phyloP scores from a whole-genome alignment of 2,797 vertebrate genomes.

The Percopsis omiscomaycus region DNA sequence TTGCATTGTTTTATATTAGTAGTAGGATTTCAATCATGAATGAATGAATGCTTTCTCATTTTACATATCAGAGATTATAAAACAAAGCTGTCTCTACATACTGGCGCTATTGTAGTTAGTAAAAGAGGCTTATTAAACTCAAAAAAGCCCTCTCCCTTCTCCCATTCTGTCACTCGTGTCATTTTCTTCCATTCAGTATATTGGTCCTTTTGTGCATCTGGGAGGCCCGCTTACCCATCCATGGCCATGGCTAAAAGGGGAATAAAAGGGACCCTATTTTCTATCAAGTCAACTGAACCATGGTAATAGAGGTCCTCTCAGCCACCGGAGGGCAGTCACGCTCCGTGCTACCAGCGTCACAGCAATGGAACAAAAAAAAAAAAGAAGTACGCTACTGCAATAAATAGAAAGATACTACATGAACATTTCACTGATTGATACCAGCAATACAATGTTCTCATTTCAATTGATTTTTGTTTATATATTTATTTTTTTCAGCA shows the following conservation, averaged over 20 bases:
- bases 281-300: slow-evolving; percentile 24
- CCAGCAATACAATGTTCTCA: too few species aligned
- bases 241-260: slow-evolving; percentile 33
- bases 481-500: neutral
- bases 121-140: slow-evolving; percentile 21
- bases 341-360: slow-evolving; percentile 14
- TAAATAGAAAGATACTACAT: too few species aligned
- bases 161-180: slow-evolving; percentile 30
- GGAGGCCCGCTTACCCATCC: slow-evolving; percentile 41
- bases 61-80: neutral
- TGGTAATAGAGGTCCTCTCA: slow-evolving; percentile 2
- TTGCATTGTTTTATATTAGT: too few species aligned
- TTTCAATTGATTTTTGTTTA: too few species aligned
- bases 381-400: neutral
- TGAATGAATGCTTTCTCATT: neutral
- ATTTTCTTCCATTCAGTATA: slow-evolving; percentile 46
- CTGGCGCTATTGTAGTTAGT: neutral
- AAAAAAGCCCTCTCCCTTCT: slow-evolving; percentile 4
- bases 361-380: neutral
- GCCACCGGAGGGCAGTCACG: slow-evolving; percentile 64
- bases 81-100: slow-evolving; percentile 1
- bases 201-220: slow-evolving; percentile 35
- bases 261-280: slow-evolving; percentile 44
- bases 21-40: too few species aligned
- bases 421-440: too few species aligned